A percentile compares a stretch with the other conserved stretches of the same genome.
These are phyloP conservation scores for Podarcis cretensis DNA, from an alignment of 2,113 vertebrate species.

Conservation along the genomic window DNA sequence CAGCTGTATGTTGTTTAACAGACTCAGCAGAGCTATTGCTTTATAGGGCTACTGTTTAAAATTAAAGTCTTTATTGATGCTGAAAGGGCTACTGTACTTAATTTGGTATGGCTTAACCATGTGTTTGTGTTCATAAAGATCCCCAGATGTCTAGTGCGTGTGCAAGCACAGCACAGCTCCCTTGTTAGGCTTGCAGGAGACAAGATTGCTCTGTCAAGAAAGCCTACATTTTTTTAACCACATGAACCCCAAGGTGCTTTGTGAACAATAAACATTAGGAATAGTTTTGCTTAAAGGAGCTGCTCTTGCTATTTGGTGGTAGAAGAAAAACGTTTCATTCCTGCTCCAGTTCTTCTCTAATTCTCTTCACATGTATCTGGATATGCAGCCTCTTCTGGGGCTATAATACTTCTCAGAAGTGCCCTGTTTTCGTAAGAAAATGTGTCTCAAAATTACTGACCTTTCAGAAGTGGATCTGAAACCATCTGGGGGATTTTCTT, in stretches of 20 bases:
- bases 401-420: background rate
- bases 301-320: background rate
- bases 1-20: conserved; percentile 27
- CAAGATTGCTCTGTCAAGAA: background rate
- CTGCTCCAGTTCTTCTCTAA: background rate
- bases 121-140: background rate
- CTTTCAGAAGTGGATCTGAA: too few relatives aligned
- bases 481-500: background rate
- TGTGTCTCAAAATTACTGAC: background rate
- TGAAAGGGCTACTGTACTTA: conserved; percentile 23
- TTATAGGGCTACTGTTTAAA: conserved; percentile 1
- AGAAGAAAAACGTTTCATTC: background rate
- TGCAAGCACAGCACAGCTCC: background rate
- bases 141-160: background rate
- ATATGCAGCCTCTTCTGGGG: background rate
- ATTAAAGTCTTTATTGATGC: conserved; percentile 8
- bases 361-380: too few relatives aligned
- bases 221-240: background rate
- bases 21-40: background rate
- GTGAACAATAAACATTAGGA: background rate
- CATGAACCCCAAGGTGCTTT: background rate
- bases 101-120: background rate
- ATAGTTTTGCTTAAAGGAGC: background rate
- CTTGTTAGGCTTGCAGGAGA: background rate
- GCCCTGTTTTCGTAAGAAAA: background rate